Evolutionary conservation across 2,113 vertebrate species (phyloP), one percentile per base, ranked within the genome.

Genomic region (Phasianus colchicus): DNA sequence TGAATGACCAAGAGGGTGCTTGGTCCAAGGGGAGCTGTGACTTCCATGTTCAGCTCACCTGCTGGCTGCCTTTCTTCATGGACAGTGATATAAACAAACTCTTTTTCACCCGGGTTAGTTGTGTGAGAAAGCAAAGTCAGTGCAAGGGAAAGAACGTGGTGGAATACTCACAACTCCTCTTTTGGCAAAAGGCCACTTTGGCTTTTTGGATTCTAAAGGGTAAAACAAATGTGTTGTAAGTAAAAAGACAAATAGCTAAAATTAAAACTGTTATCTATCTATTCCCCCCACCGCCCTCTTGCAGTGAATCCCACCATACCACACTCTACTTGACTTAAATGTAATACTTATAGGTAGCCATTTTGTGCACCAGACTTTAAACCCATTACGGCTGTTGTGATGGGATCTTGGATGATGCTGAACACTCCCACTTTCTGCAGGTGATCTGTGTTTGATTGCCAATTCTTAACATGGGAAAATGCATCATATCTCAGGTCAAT

Each of bases 101-200:
- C 5, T 70, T 71, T 69, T 89, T 89, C 50, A 75, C 42, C 14
- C 24, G 15, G 16, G 38, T 88, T 69, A 90, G 55, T 16, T 48
- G 6, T 64, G 42, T 22, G 42, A 64, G 40, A 74, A 93, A 10
- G 52, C 20, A 88, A 79, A 20, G 16, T 52, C 34, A 67, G 34
- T 29, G n/a, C 18, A 81, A 79, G 20, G 6, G 8, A 32, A 57
- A 48, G 85, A 85, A 83, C 27, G 47, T 38, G 9, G 8, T 29
- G 10, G 34, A 90, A 88, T 96, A 98, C 98, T 96, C 96, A 99
- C 98, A 50, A 96, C 92, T 96, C 95, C 97, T 92, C 97, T 98
- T 85, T 97, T 98, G 34, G 97, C 97, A 95, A 99, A 99, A n/a
- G 98, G 98, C 99, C 99, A 99, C 97, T 98, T 98, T 84, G 97